Evolutionary conservation across 2,888 invertebrate species (phyloP).

Genomic region (Polietes domitor): DNA sequence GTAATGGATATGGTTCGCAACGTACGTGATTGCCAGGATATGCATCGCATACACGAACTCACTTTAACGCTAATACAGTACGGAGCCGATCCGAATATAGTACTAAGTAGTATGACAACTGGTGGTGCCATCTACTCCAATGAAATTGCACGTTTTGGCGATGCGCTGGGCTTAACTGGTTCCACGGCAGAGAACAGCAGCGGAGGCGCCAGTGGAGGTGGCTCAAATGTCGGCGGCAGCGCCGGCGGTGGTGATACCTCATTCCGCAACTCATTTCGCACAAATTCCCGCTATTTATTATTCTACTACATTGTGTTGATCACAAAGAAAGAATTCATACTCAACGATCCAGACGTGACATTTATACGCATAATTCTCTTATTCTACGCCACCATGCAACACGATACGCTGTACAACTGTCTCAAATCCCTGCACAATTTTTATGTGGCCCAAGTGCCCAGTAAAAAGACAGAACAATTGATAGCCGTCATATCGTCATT

Average conservation of each 20-base stretch:
- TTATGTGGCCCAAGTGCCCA: conserved; percentile 84
- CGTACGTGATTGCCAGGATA: conserved; percentile 85
- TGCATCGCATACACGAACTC: conserved; percentile 86
- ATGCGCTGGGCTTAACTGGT: conserved; percentile 73
- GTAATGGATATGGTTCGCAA: conserved; percentile 87
- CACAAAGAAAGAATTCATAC: conserved; percentile 85
- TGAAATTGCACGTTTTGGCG: conserved; percentile 80
- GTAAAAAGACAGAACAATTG: conserved; percentile 84
- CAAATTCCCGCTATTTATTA: conserved; percentile 83
- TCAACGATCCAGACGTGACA: conserved; percentile 84
- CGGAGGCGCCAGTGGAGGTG: conserved; percentile 48
- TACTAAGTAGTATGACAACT: conserved; percentile 81
- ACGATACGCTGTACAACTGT: conserved; percentile 86
- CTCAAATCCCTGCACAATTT: conserved; percentile 86
- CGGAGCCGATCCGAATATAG: conserved; percentile 88
- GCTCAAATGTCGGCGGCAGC: conserved; percentile 54
- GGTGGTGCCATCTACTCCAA: conserved; percentile 80
- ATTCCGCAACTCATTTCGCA: conserved; percentile 81
- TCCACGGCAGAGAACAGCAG: conserved; percentile 65
- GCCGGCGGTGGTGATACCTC: conserved; percentile 72
- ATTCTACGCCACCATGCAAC: conserved; percentile 86
- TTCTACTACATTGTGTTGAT: conserved; percentile 88
- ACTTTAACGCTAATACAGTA: conserved; percentile 87
- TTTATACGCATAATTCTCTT: conserved; percentile 86
- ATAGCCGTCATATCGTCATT: conserved; percentile 84